Percentiles rank a stretch among this genome's conserved stretches.
Conservation (phyloP, 1,140 invertebrate species). For the Cherax destructor region DNA sequence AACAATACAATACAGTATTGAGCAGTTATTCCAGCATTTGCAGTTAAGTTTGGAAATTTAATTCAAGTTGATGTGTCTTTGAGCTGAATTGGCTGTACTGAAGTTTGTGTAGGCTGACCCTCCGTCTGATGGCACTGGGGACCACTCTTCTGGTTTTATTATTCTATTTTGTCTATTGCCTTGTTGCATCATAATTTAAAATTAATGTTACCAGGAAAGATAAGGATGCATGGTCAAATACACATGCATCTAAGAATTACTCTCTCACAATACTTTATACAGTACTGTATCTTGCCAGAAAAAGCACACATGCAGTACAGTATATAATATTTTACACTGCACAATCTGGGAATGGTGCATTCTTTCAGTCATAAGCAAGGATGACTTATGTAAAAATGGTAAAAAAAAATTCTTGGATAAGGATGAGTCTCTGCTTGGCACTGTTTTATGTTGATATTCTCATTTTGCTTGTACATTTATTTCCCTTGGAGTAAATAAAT, state of each 20-base stretch:
- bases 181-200: conserved; percentile 6
- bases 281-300: not conserved
- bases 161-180: not conserved
- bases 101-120: not conserved
- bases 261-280: not conserved
- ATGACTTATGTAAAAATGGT: not conserved
- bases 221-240: not conserved
- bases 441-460: too few relatives aligned
- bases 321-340: not conserved
- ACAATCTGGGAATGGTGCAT: not conserved
- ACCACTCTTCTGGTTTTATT: not conserved
- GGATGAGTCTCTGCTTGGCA: not conserved
- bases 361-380: not conserved
- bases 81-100: not conserved
- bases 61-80: not conserved
- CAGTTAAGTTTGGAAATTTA: not conserved
- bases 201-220: not conserved
- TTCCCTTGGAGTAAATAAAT: too few relatives aligned
- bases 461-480: too few relatives aligned
- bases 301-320: too few relatives aligned
- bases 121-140: not conserved
- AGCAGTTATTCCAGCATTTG: not conserved
- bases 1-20: not conserved
- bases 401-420: not conserved
- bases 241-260: not conserved